Conservation (phyloP, 2,888 invertebrate genomes). For the Chymomyza caudatula region DNA sequence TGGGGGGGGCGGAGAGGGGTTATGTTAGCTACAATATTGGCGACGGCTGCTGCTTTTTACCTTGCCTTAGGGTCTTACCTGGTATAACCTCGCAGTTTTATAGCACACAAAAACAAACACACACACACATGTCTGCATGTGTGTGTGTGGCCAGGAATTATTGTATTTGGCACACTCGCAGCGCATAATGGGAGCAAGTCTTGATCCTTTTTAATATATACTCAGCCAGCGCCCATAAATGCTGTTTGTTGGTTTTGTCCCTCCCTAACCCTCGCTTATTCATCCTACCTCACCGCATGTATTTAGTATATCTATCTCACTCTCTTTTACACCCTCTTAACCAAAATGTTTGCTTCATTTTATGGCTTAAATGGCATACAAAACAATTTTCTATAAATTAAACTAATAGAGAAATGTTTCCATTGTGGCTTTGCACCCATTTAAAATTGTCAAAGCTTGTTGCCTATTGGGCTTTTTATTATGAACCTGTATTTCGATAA, state of each 20-base stretch:
- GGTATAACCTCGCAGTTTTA: constrained; percentile 69
- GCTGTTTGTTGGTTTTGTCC: background rate
- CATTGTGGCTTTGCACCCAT: background rate
- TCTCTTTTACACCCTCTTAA: background rate
- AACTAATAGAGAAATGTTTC: constrained; percentile 47
- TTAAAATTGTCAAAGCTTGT: background rate
- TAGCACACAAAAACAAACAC: constrained; percentile 44
- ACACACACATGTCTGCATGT: constrained; percentile 2
- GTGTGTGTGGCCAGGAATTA: constrained; percentile 22
- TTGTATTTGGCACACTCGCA: constrained; percentile 4
- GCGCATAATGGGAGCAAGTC: constrained; percentile 18
- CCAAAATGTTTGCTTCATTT: background rate
- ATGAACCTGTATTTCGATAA: too few relatives aligned
- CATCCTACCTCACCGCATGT: background rate
- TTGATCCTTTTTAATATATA: constrained; percentile 70
- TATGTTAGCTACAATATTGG: background rate
- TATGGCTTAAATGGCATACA: constrained; percentile 32
- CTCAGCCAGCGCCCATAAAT: constrained; percentile 12
- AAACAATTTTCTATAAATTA: constrained; percentile 74
- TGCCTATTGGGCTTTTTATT: background rate
- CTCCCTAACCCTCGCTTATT: background rate
- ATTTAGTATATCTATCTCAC: background rate
- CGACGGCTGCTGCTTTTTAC: constrained; percentile 33
- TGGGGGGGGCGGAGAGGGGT: background rate
- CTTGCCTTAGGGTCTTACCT: constrained; percentile 40